Evolutionary conservation across 64 coral and sea anemone species (phyloP).

Genomic region (Astreopora myriophthalma): DNA sequence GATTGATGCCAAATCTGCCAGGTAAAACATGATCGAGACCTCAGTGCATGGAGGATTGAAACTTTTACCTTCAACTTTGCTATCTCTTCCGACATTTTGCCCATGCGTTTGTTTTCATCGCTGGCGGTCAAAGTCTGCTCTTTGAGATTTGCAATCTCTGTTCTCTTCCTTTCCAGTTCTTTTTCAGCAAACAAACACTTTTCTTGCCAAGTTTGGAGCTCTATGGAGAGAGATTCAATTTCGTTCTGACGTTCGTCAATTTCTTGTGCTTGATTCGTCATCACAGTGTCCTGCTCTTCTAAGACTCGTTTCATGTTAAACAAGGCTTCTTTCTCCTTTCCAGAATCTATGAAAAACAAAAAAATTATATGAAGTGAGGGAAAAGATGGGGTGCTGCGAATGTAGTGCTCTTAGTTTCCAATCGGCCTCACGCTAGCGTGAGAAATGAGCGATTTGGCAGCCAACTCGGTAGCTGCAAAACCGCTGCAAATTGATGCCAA

Average conservation of each 20-base stretch:
- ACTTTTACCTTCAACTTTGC: conserved; percentile 4
- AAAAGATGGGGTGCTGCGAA: too few species aligned
- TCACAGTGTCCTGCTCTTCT: conserved; percentile 52
- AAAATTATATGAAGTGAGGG: too few species aligned
- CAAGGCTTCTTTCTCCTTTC: conserved; percentile 44
- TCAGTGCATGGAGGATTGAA: too few species aligned
- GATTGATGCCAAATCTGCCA: too few species aligned
- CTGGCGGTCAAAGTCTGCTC: neutral
- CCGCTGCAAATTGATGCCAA: too few species aligned
- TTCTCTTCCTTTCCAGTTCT: conserved; percentile 56
- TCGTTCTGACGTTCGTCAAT: conserved; percentile 69
- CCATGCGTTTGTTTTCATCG: neutral
- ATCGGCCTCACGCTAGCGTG: too few species aligned
- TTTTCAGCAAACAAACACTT: conserved; percentile 3
- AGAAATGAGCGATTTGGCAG: too few species aligned
- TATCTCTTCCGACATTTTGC: conserved; percentile 63
- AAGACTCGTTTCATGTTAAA: conserved; percentile 42
- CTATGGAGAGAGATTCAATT: conserved; percentile 59
- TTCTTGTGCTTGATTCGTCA: conserved; percentile 72
- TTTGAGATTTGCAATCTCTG: neutral
- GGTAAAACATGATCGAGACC: too few species aligned
- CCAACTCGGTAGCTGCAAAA: too few species aligned
- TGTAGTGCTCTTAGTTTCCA: too few species aligned
- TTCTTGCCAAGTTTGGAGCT: conserved; percentile 41
- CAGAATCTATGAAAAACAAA: conserved; percentile 34